Percentiles rank a stretch among this genome's conserved stretches.
phyloP scores from a whole-genome alignment of 2,797 vertebrate genomes.

The Ambastaia sidthimunki region DNA sequence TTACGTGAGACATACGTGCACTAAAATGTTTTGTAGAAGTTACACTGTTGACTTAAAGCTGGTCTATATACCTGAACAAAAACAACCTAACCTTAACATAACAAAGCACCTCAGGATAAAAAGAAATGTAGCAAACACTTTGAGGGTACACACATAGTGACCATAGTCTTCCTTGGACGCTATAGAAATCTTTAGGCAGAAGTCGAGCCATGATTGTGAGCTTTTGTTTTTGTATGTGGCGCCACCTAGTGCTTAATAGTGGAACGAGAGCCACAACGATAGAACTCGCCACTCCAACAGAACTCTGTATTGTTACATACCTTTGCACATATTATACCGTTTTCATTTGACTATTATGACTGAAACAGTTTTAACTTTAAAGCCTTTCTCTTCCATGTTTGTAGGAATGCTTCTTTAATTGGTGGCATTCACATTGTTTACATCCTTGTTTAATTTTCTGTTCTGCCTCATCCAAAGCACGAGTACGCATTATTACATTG shows the following conservation, averaged over 20 bases:
- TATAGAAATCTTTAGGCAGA: conserved; percentile 25
- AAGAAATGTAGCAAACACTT: conserved; percentile 69
- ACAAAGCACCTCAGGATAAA: conserved; percentile 63
- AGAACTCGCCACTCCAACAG: conserved; percentile 1
- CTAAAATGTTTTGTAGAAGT: conserved; percentile 40
- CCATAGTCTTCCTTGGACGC: conserved; percentile 34
- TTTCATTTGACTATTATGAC: conserved; percentile 14
- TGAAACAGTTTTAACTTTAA: conserved; percentile 8
- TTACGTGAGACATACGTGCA: conserved; percentile 46
- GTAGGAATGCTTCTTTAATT: conserved; percentile 34
- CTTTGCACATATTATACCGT: conserved; percentile 25
- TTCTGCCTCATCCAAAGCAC: conserved; percentile 12
- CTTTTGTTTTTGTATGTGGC: conserved; percentile 55
- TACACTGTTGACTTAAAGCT: conserved; percentile 37
- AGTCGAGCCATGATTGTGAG: conserved; percentile 40
- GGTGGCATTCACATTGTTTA: conserved; percentile 43
- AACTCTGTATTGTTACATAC: conserved; percentile 23
- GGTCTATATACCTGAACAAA: conserved; percentile 32
- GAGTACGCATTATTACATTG: not conserved
- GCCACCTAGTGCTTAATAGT: conserved; percentile 68
- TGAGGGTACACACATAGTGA: conserved; percentile 59
- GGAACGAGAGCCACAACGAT: conserved; percentile 51
- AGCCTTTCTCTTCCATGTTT: conserved; percentile 14
- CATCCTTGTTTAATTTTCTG: conserved; percentile 39
- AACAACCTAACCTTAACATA: conserved; percentile 36